Evolutionary conservation across 2,888 invertebrate species (phyloP).

Genomic region (Athalia circularis): DNA sequence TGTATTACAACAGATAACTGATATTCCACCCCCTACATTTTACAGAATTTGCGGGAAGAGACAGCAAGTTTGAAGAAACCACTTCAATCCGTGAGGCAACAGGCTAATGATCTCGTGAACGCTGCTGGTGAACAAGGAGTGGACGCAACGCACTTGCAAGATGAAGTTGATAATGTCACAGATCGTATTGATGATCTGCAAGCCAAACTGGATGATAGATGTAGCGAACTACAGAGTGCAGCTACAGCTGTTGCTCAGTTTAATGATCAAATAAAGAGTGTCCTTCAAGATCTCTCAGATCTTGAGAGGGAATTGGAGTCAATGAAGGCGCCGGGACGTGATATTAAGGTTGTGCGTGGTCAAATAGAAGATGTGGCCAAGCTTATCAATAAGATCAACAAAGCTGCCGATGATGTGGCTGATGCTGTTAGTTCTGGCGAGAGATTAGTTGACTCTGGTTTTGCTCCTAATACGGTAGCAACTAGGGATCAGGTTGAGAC

Average conservation of each 20-base stretch:
- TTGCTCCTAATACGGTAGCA: constrained; percentile 88
- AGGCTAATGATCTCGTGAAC: constrained; percentile 85
- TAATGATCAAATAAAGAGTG: constrained; percentile 89
- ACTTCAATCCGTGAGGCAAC: constrained; percentile 79
- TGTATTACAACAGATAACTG: constrained; percentile 6
- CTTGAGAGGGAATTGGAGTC: constrained; percentile 89
- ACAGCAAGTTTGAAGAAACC: constrained; percentile 86
- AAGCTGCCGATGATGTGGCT: constrained; percentile 80
- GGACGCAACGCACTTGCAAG: constrained; percentile 85
- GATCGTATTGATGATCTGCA: constrained; percentile 87
- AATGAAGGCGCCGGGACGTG: constrained; percentile 91
- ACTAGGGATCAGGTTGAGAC: constrained; percentile 88
- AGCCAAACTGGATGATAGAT: constrained; percentile 85
- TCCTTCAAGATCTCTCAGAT: constrained; percentile 85
- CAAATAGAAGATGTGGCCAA: constrained; percentile 89
- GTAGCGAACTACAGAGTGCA: constrained; percentile 88
- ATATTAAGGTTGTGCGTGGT: constrained; percentile 87
- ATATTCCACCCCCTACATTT: constrained; percentile 36
- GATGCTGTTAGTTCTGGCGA: constrained; percentile 85
- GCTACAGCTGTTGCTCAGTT: constrained; percentile 91
- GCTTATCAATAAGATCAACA: constrained; percentile 81
- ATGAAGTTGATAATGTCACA: constrained; percentile 85
- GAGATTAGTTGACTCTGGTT: constrained; percentile 88
- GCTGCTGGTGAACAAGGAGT: constrained; percentile 86
- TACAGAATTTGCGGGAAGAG: constrained; percentile 84